Evolutionary conservation across 2,113 vertebrate genomes (phyloP).

Genomic region (Pagrus major): DNA sequence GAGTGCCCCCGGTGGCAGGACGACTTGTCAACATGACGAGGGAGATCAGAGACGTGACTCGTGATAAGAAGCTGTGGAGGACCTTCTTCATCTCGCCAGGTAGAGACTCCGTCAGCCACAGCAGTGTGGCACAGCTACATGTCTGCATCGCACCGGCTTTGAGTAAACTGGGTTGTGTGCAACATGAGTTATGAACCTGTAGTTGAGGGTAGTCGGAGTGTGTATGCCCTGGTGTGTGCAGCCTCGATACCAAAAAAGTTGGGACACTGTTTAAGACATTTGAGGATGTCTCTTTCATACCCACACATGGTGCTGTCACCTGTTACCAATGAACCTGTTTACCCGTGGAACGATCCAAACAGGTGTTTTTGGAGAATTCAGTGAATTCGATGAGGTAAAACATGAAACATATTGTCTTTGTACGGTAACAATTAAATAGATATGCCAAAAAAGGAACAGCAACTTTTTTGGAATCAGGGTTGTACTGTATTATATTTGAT

Average conservation of each 20-base stretch:
- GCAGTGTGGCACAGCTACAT: neutral
- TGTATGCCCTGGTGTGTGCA: conserved; percentile 5
- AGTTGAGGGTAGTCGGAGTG: neutral
- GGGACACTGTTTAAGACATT: too few species aligned
- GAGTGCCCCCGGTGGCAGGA: conserved; percentile 95
- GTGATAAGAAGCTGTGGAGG: conserved; percentile 96
- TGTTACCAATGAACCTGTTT: too few species aligned
- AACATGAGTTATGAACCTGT: neutral
- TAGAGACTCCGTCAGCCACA: conserved; percentile 35
- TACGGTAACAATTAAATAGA: too few species aligned
- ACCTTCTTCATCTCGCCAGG: conserved; percentile 94
- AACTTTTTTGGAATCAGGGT: too few species aligned
- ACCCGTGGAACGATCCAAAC: too few species aligned
- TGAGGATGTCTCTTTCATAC: too few species aligned
- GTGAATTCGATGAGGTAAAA: too few species aligned
- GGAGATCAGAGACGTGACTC: conserved; percentile 95
- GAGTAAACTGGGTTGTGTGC: neutral
- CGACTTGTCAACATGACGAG: conserved; percentile 96
- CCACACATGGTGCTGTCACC: too few species aligned
- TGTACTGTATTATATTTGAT: neutral
- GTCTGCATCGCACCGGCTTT: conserved; percentile 9
- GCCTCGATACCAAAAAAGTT: too few species aligned
- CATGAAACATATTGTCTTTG: too few species aligned
- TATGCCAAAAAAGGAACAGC: too few species aligned
- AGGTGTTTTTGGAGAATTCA: too few species aligned